Evolutionary conservation across 2,113 vertebrate genomes (phyloP).

Genomic region (Callorhinus ursinus): DNA sequence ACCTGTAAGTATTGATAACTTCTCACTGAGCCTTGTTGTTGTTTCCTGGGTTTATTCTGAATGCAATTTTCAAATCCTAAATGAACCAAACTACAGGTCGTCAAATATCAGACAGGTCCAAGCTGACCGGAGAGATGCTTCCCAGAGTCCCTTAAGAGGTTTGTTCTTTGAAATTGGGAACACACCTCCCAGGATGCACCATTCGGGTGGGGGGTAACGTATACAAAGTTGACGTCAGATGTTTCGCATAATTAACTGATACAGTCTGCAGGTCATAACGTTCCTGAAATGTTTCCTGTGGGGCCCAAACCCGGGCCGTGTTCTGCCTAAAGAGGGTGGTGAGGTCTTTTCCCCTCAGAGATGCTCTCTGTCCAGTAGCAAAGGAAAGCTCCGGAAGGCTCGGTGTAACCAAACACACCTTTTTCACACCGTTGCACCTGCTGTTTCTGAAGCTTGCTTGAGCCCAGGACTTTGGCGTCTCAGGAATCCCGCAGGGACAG

Average conservation of each 20-base stretch:
- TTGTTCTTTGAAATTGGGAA: background rate
- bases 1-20: conserved; percentile 89
- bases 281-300: background rate
- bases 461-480: background rate
- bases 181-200: background rate
- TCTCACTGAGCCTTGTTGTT: background rate
- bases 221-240: background rate
- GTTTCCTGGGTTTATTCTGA: background rate
- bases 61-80: background rate
- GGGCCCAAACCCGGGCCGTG: background rate
- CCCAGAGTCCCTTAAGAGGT: too few relatives aligned
- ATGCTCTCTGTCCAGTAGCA: background rate
- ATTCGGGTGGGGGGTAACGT: background rate
- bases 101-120: rapidly evolving
- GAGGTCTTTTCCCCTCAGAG: background rate
- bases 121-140: background rate
- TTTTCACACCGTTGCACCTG: rapidly evolving
- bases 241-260: background rate
- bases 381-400: too few relatives aligned
- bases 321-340: background rate
- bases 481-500: rapidly evolving
- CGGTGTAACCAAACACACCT: too few relatives aligned
- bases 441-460: background rate
- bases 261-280: background rate
- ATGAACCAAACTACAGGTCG: rapidly evolving